Evolutionary conservation across 2,888 invertebrate species (phyloP), one percentile per base, ranked within the genome.

Genomic region (Camponotus fellah): DNA sequence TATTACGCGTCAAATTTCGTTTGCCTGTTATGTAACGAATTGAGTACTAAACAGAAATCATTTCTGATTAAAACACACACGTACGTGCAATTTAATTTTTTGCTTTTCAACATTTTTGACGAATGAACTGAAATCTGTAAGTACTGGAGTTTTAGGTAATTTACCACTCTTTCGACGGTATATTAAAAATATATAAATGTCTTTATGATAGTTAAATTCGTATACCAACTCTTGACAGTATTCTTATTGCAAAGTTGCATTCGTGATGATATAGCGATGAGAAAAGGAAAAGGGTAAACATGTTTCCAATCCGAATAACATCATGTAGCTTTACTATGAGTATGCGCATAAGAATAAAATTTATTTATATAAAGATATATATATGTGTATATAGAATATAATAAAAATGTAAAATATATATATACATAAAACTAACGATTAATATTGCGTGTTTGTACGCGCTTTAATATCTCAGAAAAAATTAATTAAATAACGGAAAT

Each of bases 121-220:
- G 17, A 5, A 17, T 46, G 46, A 17, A 17, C 46, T 10, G 17
- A 46, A 46, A 46, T 1, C 5, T 46, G 46, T 4, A 46, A 14
- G 4, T 46, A 46, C 46, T 46, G 14, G 14, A 46, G 14, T 46
- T 46, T 46, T 14, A 46, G 14, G 46, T 14, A 4, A 46, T 34
- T 60, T 14, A 14, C 49, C 17, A 21, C n/a, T 65, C 64, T 58
- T 64, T 75, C 46, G 37, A 10, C 40, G n/a, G 8, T 21, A n/a
- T 49, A n/a, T 49, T 65, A 46, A 32, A 60, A 21, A 46, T 21
- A n/a, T 34, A 46, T 14, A 32, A 21, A 6, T 37, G 21, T 37
- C 37, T 75, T 46, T 49, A 62, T 21, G 34, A 49, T 43, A 49
- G 64, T 64, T 10, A 65, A 37, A 49, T 64, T 37, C 5, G 37